Evolutionary conservation across 1,140 invertebrate species (phyloP), one percentile per base, ranked within the genome.

Genomic region (Macrobrachium nipponense): DNA sequence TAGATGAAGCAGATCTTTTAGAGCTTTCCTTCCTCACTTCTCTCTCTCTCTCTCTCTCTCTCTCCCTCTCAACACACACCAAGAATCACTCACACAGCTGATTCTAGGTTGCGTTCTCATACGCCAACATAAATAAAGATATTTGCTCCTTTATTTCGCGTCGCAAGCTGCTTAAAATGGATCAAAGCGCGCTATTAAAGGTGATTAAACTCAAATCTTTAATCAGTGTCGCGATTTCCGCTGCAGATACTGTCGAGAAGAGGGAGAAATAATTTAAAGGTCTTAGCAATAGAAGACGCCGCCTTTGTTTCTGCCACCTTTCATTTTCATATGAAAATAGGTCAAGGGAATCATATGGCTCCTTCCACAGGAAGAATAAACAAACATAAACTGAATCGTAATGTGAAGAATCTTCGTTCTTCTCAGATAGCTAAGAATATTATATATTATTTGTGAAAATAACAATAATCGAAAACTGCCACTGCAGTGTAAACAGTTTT

Each of bases 251-350:
- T 64, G 61, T 80, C 43, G 44, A 18, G 11, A 23, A 51, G 73
- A 18, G 17, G 60, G 64, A 36, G 27, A 43, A 80, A 62, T 12
- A 18, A 43, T 80, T 80, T 23, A 43, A 66, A 36, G 20, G 14
- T 14, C n/a, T 61, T 11, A 62, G 23, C 15, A 59, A 44, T 20
- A 80, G 43, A 86, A 86, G 66, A 78, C 84, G 84, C 64, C 84
- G 77, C 51, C 84, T 86, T 86, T 86, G 84, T 86, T 75, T 86
- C 84, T 80, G 77, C 78, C 77, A 86, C 84, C 84, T 86, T 86
- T 86, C 84, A 86, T 86, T 86, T 86, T 80, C 68, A 75, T n/a
- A 73, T 58, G 77, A 86, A 86, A 86, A 86, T 86, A 86, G 84
- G 84, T 86, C 84, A 86, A 51, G 77, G 43, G 58, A 68, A 36